Percentiles rank a stretch among this genome's conserved stretches.
phyloP scores from a whole-genome alignment of 2,888 invertebrate species.

The Homarus gammarus region DNA sequence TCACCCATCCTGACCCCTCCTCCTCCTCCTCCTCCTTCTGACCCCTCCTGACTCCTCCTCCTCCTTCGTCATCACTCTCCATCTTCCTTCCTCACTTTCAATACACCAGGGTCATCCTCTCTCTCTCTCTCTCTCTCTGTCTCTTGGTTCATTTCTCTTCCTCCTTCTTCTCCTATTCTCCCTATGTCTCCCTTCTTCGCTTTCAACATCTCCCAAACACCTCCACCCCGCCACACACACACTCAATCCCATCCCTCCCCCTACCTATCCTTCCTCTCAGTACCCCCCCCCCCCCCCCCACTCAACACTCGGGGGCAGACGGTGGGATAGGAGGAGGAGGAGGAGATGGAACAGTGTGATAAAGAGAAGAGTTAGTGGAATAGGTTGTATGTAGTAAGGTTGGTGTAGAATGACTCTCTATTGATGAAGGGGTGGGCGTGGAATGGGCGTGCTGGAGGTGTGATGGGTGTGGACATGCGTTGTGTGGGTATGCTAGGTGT shows the following conservation, averaged over 20 bases:
- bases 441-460: no score
- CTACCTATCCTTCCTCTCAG: background rate
- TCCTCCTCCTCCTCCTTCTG: background rate
- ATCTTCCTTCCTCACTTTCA: no score
- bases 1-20: background rate
- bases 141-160: background rate
- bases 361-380: no score
- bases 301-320: no score
- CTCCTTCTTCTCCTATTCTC: slow-evolving; percentile 9
- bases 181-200: background rate
- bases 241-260: background rate
- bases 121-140: background rate
- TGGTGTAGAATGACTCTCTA: no score
- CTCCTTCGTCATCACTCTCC: background rate
- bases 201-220: background rate
- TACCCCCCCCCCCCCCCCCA: no score
- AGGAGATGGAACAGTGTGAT: no score
- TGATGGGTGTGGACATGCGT: no score
- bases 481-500: no score
- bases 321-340: no score
- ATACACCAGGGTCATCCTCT: background rate
- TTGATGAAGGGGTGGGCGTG: no score
- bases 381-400: no score
- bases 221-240: slow-evolving; percentile 27
- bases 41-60: background rate